phyloP scores from a whole-genome alignment of 2,113 vertebrate genomes.

The Motacilla tschutschensis region DNA sequence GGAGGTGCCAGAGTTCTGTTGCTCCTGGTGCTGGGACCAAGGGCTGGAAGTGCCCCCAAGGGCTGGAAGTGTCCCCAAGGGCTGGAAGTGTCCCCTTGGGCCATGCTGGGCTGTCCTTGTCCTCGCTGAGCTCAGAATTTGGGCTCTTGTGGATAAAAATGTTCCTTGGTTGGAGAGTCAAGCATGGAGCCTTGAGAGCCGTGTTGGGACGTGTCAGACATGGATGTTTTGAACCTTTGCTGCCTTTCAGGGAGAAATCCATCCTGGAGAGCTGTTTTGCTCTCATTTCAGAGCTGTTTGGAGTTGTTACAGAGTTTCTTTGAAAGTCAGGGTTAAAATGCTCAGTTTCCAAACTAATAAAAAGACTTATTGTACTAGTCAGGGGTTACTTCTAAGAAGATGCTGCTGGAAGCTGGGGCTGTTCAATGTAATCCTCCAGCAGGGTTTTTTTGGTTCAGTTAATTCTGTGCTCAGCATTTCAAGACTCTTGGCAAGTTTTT shows the following conservation, averaged over 20 bases:
- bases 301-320: neutral
- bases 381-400: neutral
- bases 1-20: accelerated
- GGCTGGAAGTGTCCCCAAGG: neutral
- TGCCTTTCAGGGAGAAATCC: neutral
- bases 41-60: neutral
- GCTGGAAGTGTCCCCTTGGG: accelerated
- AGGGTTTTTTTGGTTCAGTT: constrained; percentile 1
- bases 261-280: neutral
- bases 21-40: accelerated
- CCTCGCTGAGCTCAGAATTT: accelerated
- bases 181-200: neutral
- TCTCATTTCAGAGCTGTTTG: neutral
- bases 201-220: neutral
- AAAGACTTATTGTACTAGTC: neutral
- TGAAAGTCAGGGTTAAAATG: neutral
- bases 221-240: neutral
- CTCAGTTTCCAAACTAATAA: neutral
- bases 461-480: neutral
- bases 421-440: neutral
- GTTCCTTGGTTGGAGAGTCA: neutral
- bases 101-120: accelerated
- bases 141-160: neutral
- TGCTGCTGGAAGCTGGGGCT: neutral
- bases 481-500: neutral